Evolutionary conservation across 2,888 invertebrate species (phyloP).

Genomic region (Gisinianus flammeolus): DNA sequence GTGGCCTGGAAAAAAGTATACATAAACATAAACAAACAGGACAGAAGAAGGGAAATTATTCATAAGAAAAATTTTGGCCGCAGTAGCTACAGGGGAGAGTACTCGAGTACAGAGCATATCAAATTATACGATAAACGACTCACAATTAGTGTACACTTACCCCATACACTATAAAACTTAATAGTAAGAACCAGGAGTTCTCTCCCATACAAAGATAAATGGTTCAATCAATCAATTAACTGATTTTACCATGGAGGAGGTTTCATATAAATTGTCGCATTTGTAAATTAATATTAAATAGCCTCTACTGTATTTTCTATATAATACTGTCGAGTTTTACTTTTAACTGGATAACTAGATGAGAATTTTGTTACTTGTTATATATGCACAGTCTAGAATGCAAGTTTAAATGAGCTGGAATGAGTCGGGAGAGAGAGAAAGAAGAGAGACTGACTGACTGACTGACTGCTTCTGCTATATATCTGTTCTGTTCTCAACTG

Average conservation of each 20-base stretch:
- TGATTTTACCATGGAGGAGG: neutral
- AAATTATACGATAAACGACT: no score
- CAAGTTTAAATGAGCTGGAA: neutral
- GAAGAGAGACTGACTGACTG: neutral
- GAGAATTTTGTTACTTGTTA: neutral
- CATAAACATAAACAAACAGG: no score
- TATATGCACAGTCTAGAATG: neutral
- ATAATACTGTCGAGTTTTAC: neutral
- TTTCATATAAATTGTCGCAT: neutral
- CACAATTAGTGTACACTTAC: no score
- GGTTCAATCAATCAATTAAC: neutral
- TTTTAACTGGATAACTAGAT: neutral
- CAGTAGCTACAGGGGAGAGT: no score
- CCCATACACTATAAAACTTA: no score
- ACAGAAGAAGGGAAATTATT: neutral
- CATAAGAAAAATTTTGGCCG: no score
- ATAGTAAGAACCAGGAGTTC: no score
- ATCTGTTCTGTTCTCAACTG: neutral
- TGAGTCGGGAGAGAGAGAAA: neutral
- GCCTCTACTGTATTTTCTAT: neutral
- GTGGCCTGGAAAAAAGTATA: neutral
- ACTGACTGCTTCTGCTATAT: neutral
- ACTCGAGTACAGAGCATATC: no score
- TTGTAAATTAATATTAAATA: neutral
- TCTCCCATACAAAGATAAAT: neutral